Conservation (phyloP, 1,140 invertebrate genomes). For the Andrena cerasifolii region DNA sequence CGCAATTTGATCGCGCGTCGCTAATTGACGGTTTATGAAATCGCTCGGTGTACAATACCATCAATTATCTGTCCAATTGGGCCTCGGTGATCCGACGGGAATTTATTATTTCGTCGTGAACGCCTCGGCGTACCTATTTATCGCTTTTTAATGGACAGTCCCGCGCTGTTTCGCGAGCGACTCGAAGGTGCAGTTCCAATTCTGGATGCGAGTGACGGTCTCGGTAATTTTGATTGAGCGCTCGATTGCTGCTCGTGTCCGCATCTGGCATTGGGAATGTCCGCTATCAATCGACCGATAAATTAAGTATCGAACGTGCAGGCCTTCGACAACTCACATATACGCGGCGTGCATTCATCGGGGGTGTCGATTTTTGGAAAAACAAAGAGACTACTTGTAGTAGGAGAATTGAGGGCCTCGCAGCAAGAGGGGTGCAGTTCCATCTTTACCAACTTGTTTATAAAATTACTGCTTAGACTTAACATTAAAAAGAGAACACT, state of each 20-base stretch:
- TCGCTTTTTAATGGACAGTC: conserved; percentile 17
- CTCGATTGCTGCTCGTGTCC: background rate
- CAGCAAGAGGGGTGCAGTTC: no score
- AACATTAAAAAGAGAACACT: no score
- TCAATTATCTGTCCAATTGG: conserved; percentile 2
- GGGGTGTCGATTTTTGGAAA: no score
- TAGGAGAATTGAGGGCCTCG: no score
- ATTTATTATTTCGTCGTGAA: background rate
- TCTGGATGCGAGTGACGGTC: background rate
- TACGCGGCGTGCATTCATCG: background rate
- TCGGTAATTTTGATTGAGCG: conserved; percentile 5
- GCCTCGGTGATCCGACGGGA: background rate
- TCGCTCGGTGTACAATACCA: conserved; percentile 1
- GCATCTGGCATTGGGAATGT: background rate
- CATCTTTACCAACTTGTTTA: no score
- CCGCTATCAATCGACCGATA: background rate
- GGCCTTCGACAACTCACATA: background rate
- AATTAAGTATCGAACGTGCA: background rate
- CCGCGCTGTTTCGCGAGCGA: background rate
- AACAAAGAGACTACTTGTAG: no score
- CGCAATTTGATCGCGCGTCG: background rate
- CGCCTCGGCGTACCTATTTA: background rate
- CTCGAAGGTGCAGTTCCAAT: background rate
- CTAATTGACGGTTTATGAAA: conserved; percentile 8
- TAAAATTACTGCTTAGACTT: no score